Evolutionary conservation across 2,113 vertebrate genomes (phyloP).

Genomic region (Varanus salvator): DNA sequence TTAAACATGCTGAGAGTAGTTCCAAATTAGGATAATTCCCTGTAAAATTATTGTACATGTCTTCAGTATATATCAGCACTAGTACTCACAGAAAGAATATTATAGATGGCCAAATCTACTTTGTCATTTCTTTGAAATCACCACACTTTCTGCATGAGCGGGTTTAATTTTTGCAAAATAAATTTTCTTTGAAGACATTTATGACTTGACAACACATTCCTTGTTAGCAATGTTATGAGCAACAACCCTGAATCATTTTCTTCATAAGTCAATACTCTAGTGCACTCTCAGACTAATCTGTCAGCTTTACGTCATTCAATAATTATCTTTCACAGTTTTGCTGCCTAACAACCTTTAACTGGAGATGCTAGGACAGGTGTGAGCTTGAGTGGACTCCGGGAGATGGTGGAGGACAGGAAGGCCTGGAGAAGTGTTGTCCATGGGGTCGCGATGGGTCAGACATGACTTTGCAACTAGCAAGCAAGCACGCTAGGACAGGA

Average conservation of each 20-base stretch:
- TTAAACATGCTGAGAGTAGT: too few species aligned
- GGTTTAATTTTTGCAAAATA: neutral
- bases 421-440: too few species aligned
- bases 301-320: neutral
- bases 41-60: too few species aligned
- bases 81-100: too few species aligned
- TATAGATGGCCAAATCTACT: neutral
- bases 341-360: neutral
- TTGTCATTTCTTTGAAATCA: neutral
- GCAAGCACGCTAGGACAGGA: too few species aligned
- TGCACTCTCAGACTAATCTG: neutral
- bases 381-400: too few species aligned
- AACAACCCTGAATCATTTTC: neutral
- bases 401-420: too few species aligned
- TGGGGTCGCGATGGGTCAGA: too few species aligned
- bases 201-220: neutral
- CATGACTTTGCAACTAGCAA: too few species aligned
- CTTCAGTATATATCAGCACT: too few species aligned
- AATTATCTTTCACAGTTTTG: neutral
- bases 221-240: neutral
- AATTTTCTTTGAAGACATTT: neutral
- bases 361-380: neutral
- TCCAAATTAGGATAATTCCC: too few species aligned
- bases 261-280: neutral
- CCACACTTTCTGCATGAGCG: neutral